Evolutionary conservation across 2,888 invertebrate genomes (phyloP), one percentile per base, ranked within the genome.

Genomic region (Euspilapteryx auroguttella): DNA sequence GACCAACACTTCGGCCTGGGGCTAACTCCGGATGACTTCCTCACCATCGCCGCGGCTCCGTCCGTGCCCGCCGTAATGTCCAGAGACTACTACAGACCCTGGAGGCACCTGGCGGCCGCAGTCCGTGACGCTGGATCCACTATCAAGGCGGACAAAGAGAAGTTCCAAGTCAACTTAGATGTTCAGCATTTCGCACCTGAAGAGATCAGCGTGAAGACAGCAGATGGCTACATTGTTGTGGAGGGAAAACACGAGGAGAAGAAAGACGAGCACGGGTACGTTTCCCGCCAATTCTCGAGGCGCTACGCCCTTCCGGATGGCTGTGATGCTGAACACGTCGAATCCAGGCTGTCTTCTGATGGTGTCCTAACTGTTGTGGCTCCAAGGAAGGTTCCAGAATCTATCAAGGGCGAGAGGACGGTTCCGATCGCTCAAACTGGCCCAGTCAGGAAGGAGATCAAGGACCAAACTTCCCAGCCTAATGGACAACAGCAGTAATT

Each of bases 171-270:
- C 1, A 81, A 79, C 40, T 54, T 88, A 40, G 88, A 89, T 44
- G 86, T 89, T 1, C 82, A 84, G 36, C 85, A 87, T 37, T 89
- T 87, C 42, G 55, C 79, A 2, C 88, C 89, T 0, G 79, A 82
- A 25, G 89, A 89, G 45, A 80, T 90, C 24, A 69, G 77, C 0
- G 87, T 90, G 1, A 88, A 86, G 51, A 85, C 83, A 0, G 76
- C 79, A 1, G 86, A 86, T 28, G 79, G 82, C 27, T 75, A 61
- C 27, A 75, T 89, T 8, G 69, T 87, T 3, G 66, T 87, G 5
- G 87, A 89, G 48, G 88, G 84, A 1, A 86, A 84, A 45, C 89
- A 89, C 41, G 86, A 86, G 39, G 88, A 89, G 44, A 83, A 82
- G 41, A 76, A 81, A 34, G 87, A 87, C 39, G 81, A 84, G 14